Evolutionary conservation across 2,888 invertebrate genomes (phyloP).

Genomic region (Apoda limacodes): DNA sequence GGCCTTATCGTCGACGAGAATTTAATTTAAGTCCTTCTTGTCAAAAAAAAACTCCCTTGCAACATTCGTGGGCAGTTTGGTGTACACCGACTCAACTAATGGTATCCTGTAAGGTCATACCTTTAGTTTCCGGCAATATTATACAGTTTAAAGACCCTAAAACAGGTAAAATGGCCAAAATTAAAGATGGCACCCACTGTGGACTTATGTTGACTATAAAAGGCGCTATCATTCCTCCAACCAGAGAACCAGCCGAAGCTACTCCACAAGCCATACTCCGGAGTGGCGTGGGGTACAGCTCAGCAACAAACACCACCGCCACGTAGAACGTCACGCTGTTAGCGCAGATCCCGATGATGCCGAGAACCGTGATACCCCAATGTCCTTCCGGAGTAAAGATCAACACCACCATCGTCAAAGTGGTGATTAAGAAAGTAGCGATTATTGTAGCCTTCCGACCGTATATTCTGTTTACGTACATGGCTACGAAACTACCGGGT

Average conservation of each 20-base stretch:
- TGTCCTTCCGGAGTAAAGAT: slow-evolving; percentile 27
- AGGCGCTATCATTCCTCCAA: slow-evolving; percentile 38
- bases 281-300: slow-evolving; percentile 41
- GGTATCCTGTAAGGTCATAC: slow-evolving; percentile 33
- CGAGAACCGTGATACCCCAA: slow-evolving; percentile 25
- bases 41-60: no score
- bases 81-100: slow-evolving; percentile 23
- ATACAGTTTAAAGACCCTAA: slow-evolving; percentile 29
- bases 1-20: no score
- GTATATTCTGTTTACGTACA: slow-evolving; percentile 27
- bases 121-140: slow-evolving; percentile 41
- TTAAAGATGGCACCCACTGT: slow-evolving; percentile 32
- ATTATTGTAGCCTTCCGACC: slow-evolving; percentile 28
- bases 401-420: slow-evolving; percentile 26
- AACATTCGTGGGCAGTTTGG: no score
- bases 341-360: slow-evolving; percentile 25
- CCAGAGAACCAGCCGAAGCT: slow-evolving; percentile 29
- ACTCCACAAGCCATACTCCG: slow-evolving; percentile 39
- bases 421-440: slow-evolving; percentile 19
- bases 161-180: slow-evolving; percentile 34
- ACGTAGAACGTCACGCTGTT: slow-evolving; percentile 24
- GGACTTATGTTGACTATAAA: slow-evolving; percentile 33
- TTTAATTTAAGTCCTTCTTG: no score
- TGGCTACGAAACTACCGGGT: slow-evolving; percentile 23
- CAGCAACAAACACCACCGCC: slow-evolving; percentile 31